These are phyloP conservation scores for Diadema setosum DNA, from an alignment of 35 echinoderm and acorn worm genomes.

Conservation along the genomic window DNA sequence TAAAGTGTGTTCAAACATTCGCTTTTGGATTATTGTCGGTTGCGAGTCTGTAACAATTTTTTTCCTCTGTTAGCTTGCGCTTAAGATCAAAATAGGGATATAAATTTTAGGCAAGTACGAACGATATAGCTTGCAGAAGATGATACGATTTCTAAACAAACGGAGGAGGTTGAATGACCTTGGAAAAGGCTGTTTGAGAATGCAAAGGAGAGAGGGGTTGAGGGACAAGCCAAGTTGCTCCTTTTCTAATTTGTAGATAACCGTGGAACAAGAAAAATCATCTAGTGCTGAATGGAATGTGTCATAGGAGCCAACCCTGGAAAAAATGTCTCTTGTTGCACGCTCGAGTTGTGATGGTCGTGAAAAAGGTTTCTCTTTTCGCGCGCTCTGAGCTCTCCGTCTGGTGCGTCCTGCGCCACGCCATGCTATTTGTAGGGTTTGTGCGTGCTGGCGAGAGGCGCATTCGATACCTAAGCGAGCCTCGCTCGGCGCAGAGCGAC, in stretches of 20 bases:
- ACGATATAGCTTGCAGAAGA: too few species aligned
- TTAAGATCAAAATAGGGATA: too few species aligned
- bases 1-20: too few species aligned
- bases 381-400: not conserved
- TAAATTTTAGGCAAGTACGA: too few species aligned
- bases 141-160: constrained; percentile 2
- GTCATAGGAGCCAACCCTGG: constrained; percentile 9
- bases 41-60: too few species aligned
- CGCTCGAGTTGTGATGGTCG: constrained; percentile 17
- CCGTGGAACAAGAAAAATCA: not conserved
- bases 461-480: not conserved
- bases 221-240: not conserved
- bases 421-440: constrained; percentile 3
- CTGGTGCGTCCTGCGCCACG: not conserved
- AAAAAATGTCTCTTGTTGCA: constrained; percentile 10
- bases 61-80: too few species aligned
- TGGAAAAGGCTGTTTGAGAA: not conserved
- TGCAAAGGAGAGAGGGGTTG: not conserved
- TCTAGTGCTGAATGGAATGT: constrained; percentile 9
- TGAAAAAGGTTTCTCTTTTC: constrained; percentile 13
- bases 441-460: constrained; percentile 4
- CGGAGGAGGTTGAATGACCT: not conserved
- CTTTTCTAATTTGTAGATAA: not conserved
- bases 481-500: not conserved
- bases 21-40: too few species aligned